These are phyloP conservation scores for Rhyacophila evoluta DNA, from an alignment of 2,888 invertebrate genomes.

Conservation along the genomic window DNA sequence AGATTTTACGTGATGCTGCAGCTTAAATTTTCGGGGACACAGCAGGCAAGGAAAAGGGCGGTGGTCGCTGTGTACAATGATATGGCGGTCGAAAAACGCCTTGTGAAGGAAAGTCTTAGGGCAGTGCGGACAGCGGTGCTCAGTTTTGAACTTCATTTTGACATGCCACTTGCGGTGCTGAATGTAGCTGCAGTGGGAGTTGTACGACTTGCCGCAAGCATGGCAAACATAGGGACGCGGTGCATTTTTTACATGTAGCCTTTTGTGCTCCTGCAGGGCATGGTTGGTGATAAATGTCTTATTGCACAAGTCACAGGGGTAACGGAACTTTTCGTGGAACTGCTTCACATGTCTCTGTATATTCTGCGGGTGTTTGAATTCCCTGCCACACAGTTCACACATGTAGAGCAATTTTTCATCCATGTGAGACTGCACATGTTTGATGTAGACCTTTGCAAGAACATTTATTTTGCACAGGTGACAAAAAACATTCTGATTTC, in stretches of 20 bases:
- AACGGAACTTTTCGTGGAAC: constrained; percentile 28
- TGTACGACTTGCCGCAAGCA: constrained; percentile 70
- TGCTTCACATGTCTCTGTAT: constrained; percentile 30
- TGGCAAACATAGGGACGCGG: constrained; percentile 68
- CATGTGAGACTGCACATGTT: background rate
- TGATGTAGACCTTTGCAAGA: constrained; percentile 4
- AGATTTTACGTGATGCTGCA: background rate
- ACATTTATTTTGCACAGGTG: background rate
- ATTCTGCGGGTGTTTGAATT: constrained; percentile 27
- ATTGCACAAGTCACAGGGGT: constrained; percentile 17
- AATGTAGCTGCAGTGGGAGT: constrained; percentile 71
- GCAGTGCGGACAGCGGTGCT: constrained; percentile 27
- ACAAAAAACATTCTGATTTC: constrained; percentile 3
- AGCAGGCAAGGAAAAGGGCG: constrained; percentile 37
- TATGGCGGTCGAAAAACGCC: background rate
- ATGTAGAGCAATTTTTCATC: background rate
- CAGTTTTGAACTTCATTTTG: constrained; percentile 28
- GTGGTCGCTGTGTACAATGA: constrained; percentile 27
- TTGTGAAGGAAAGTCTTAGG: constrained; percentile 45
- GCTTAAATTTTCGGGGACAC: constrained; percentile 25
- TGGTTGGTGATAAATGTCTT: constrained; percentile 29
- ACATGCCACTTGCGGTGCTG: constrained; percentile 39
- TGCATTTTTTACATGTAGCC: background rate
- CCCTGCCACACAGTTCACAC: constrained; percentile 34
- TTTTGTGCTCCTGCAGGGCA: constrained; percentile 28